A percentile compares a stretch with the other conserved stretches of the same genome.
Conservation (phyloP, 1,140 invertebrate genomes). For the Homalodisca vitripennis region DNA sequence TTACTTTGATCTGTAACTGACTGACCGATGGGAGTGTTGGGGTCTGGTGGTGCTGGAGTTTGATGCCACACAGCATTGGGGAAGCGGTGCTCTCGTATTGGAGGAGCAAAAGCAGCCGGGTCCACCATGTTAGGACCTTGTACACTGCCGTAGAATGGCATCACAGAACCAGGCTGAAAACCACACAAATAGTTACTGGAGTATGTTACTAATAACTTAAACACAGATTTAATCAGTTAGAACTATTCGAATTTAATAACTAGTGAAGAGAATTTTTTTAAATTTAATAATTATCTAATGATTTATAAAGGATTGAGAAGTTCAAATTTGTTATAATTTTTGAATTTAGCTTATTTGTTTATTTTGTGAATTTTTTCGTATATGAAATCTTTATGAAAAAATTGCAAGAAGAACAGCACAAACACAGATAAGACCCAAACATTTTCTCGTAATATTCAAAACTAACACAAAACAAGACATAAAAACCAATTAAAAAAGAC, state of each 20-base stretch:
- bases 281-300: neutral
- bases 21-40: slow-evolving; percentile 34
- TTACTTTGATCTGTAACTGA: neutral
- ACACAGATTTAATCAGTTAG: too few relatives aligned
- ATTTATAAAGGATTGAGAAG: too few relatives aligned
- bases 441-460: too few relatives aligned
- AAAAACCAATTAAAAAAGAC: too few relatives aligned
- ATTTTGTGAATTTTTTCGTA: too few relatives aligned
- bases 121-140: slow-evolving; percentile 36
- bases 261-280: neutral
- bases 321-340: too few relatives aligned
- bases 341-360: too few relatives aligned
- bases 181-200: neutral
- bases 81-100: slow-evolving; percentile 38
- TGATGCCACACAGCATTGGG: slow-evolving; percentile 42
- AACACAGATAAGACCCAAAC: too few relatives aligned
- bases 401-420: too few relatives aligned
- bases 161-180: slow-evolving; percentile 37
- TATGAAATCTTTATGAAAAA: too few relatives aligned
- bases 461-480: too few relatives aligned
- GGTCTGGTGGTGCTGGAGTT: slow-evolving; percentile 35
- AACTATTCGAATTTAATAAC: neutral
- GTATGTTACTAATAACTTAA: too few relatives aligned
- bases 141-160: slow-evolving; percentile 40
- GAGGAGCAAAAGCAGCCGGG: slow-evolving; percentile 34